phyloP scores from a whole-genome alignment of 2,888 invertebrate genomes.

The Hedychridium roseum region DNA sequence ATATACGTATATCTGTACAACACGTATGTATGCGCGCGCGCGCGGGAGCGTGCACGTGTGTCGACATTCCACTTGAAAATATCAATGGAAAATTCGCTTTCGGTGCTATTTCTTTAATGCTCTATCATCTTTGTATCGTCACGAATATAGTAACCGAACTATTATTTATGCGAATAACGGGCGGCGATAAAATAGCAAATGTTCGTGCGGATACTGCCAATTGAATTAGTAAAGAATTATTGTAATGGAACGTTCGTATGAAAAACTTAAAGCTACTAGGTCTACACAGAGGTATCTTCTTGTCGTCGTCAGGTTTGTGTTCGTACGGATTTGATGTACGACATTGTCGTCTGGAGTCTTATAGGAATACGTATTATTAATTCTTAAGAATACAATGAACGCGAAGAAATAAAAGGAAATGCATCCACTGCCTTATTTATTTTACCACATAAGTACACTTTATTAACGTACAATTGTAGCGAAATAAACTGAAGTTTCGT shows the following conservation, averaged over 20 bases:
- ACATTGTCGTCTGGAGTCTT: constrained; percentile 19
- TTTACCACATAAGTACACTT: constrained; percentile 55
- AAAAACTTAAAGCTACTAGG: no score
- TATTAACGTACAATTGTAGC: constrained; percentile 54
- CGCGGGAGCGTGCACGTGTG: no score
- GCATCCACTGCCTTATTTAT: constrained; percentile 62
- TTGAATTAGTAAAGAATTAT: constrained; percentile 23
- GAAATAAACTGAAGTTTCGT: constrained; percentile 55
- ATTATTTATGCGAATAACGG: constrained; percentile 26
- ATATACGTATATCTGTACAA: no score
- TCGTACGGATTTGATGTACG: constrained; percentile 12
- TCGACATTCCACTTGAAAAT: constrained; percentile 36
- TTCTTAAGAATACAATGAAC: constrained; percentile 28
- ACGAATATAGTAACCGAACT: constrained; percentile 19
- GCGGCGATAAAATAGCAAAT: constrained; percentile 24
- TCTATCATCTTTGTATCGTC: constrained; percentile 40
- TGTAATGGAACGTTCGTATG: not conserved
- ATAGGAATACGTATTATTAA: constrained; percentile 20
- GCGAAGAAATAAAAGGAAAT: constrained; percentile 33
- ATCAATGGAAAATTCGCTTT: constrained; percentile 25
- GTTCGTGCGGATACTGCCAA: constrained; percentile 48
- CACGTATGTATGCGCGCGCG: no score
- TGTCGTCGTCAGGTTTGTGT: no score
- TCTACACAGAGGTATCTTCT: no score
- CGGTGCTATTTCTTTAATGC: constrained; percentile 31